Evolutionary conservation across 2,888 invertebrate genomes (phyloP), one percentile per base, ranked within the genome.

Genomic region (Euproctis similis): DNA sequence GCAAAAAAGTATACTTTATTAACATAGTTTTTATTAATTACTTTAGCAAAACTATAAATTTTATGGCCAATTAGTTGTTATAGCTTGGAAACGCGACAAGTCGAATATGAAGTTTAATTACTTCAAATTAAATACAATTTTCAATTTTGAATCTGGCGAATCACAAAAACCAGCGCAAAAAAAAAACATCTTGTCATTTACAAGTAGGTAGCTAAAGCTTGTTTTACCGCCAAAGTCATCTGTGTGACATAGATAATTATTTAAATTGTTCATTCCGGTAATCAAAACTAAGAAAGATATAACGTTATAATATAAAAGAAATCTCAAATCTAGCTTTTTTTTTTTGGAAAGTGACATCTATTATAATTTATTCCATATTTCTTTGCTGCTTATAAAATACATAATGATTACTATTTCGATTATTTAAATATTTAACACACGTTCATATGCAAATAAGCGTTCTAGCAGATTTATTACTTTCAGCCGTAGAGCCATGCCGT

Each of bases 261-360:
- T 14, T 21, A 6, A 8, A 23, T 11, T 28, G 22, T 22, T 10
- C 2, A 26, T 31, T 38, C 10, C 13, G 18, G 30, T 17, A 1
- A 35, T 12, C 11, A 14, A 3, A n/a, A 26, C 11, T 11, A 13
- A 9, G 12, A 25, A 12, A n/a, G n/a, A n/a, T n/a, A n/a, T n/a
- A n/a, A n/a, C n/a, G n/a, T n/a, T n/a, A n/a, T n/a, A n/a, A n/a
- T 6, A 4, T 26, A 26, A n/a, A 28, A 26, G 7, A 26, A 17
- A 26, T 25, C 21, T 28, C 24, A 13, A 8, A 12, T 30, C 26
- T 32, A 31, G 34, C 36, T 35, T 47, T 30, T 43, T 14, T 35
- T 39, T 19, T 39, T 19, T 19, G 35, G 31, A 52, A 43, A 52
- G 41, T 31, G 11, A 28, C 24, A 34, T 14, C 17, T 13, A 37